A percentile compares a stretch with the other conserved stretches of the same genome.
phyloP scores from a whole-genome alignment of 2,888 invertebrate genomes.

The Carterocephalus palaemon region DNA sequence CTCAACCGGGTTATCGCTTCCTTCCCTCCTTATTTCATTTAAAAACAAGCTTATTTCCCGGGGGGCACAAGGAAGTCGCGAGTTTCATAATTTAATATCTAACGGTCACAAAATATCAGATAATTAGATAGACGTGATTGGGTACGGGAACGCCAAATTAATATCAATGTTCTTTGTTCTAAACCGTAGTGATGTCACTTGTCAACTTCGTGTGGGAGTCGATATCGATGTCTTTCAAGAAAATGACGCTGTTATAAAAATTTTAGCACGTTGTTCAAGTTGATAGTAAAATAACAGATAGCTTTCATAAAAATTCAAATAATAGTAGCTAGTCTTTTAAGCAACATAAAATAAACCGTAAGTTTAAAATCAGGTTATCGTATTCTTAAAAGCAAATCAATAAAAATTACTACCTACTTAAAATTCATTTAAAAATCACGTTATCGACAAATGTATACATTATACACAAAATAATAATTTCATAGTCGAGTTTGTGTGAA shows the following conservation, averaged over 20 bases:
- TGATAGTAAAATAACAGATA: no score
- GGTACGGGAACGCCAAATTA: conserved; percentile 71
- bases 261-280: no score
- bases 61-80: conserved; percentile 62
- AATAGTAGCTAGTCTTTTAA: no score
- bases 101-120: conserved; percentile 66
- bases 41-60: conserved; percentile 72
- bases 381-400: no score
- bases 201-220: background rate
- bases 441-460: no score
- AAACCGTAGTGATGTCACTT: conserved; percentile 42
- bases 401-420: no score
- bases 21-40: conserved; percentile 63
- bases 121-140: conserved; percentile 78
- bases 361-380: no score
- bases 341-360: no score
- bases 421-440: no score
- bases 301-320: no score
- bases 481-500: no score
- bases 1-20: conserved; percentile 31
- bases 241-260: conserved; percentile 10
- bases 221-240: conserved; percentile 28
- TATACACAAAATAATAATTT: no score
- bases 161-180: conserved; percentile 76
- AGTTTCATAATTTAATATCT: conserved; percentile 74